Conservation (phyloP, 2,113 vertebrate genomes). For the Psittacus erithacus region DNA sequence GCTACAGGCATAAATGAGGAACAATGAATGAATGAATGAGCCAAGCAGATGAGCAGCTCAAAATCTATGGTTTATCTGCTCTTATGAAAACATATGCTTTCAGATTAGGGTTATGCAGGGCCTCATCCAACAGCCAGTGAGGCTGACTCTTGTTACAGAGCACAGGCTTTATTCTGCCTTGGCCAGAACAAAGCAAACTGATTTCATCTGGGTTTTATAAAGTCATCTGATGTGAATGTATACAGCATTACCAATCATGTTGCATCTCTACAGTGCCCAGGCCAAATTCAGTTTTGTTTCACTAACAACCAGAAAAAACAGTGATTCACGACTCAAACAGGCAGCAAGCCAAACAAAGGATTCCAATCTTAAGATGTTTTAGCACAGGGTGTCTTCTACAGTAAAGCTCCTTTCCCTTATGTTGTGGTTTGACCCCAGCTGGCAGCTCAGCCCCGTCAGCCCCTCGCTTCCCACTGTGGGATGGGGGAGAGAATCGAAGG, state of each 20-base stretch:
- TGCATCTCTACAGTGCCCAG: conserved; percentile 13
- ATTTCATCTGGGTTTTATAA: conserved; percentile 65
- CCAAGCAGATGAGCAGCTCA: neutral
- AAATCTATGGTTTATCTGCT: neutral
- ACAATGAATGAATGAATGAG: neutral
- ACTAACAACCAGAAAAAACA: conserved; percentile 47
- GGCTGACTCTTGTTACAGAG: neutral
- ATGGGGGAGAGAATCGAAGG: neutral
- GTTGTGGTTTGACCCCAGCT: neutral
- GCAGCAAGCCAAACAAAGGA: conserved; percentile 35
- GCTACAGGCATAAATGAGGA: neutral
- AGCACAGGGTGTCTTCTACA: neutral
- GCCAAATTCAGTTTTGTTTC: conserved; percentile 64
- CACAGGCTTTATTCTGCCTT: neutral
- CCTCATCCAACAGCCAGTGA: neutral
- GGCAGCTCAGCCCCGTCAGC: neutral
- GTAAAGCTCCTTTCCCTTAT: neutral
- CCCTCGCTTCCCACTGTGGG: neutral
- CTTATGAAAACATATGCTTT: neutral
- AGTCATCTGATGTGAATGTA: conserved; percentile 55
- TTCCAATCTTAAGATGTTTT: neutral
- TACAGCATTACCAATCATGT: conserved; percentile 46
- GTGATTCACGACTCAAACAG: conserved; percentile 35
- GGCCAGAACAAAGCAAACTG: neutral
- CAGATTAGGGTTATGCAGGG: neutral